phyloP scores from a whole-genome alignment of 2,113 vertebrate genomes.

The Paratilapia polleni region DNA sequence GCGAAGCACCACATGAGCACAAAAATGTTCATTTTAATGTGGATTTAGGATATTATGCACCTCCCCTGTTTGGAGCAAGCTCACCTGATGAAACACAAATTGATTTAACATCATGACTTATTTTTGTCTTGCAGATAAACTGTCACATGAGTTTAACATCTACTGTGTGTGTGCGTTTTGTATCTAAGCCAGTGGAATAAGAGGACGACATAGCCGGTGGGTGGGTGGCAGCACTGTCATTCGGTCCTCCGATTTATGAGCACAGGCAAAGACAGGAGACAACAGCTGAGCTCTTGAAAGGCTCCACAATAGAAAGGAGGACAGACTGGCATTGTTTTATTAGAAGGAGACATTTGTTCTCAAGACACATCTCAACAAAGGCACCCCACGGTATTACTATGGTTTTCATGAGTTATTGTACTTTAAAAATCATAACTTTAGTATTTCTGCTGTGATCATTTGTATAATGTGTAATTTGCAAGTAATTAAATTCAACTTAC shows the following conservation, averaged over 20 bases:
- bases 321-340: slow-evolving; percentile 53
- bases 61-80: not conserved
- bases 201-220: slow-evolving; percentile 37
- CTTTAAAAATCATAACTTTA: slow-evolving; percentile 8
- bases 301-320: slow-evolving; percentile 43
- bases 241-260: slow-evolving; percentile 38
- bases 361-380: slow-evolving; percentile 20
- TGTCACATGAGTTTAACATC: slow-evolving; percentile 60
- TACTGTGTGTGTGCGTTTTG: slow-evolving; percentile 1
- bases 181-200: slow-evolving; percentile 1
- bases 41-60: not conserved
- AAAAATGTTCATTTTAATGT: not conserved
- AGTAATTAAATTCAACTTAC: slow-evolving; percentile 27
- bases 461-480: slow-evolving; percentile 23
- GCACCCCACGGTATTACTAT: slow-evolving; percentile 13
- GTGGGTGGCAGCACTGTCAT: slow-evolving; percentile 39
- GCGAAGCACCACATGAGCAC: not conserved
- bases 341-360: slow-evolving; percentile 33
- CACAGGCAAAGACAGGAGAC: slow-evolving; percentile 45
- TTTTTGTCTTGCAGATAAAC: slow-evolving; percentile 52
- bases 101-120: slow-evolving; percentile 26
- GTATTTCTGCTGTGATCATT: slow-evolving; percentile 12
- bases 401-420: slow-evolving; percentile 28
- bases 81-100: slow-evolving; percentile 42
- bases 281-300: slow-evolving; percentile 62